Base-by-base conservation (phyloP, 2,888 invertebrate genomes). In the Cremastinae sp. region DNA sequence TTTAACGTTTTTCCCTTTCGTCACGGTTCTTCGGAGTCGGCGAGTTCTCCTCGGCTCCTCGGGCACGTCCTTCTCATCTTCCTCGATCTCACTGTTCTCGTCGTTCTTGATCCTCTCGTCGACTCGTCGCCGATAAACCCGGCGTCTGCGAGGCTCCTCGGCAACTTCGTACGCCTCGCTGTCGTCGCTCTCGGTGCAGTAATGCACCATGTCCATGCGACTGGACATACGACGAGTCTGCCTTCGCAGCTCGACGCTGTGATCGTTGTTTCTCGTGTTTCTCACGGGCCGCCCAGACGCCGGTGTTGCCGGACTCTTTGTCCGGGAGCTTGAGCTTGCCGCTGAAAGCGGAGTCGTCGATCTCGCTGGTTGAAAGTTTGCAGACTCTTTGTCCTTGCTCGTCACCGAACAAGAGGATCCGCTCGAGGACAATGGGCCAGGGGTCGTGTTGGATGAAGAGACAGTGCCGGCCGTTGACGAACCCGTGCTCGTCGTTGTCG, bases 291-390 rank as follows among this genome's bases (percentile, higher is more conserved):
- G 91, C 61, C 91, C 91, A 4, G 90, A 90, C 0, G 93, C 92
- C 0, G 93, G 91, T 1, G 92, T 91, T 0, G 93, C 93, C 5
- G 93, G 93, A 56, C 93, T 93, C 79, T 93, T 94, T 0, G 93
- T 93, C 54, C 94, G 91, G 62, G 93, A 92, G 2, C 93, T 92
- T 3, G 92, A 92, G 7, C 93, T 93, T 1, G 93, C 92, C 8
- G 93, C 91, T 45, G 93, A 94, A 0, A 93, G 92, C 0, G 94
- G 94, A 0, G 94, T 94, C 0, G 93, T 92, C 0, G 93, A 93
- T 56, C 94, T 90, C 0, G 92, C 91, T 0, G 91, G 91, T 73
- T 80, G 78, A 14, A 38, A 68, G 28, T 80, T 83, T 0, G 51
- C 56, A 10, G 72, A 58, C n/a, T 84, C 84, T 49, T 85, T 85